Conservation (phyloP, 1,140 invertebrate species). For the Zaprionus inermis region DNA sequence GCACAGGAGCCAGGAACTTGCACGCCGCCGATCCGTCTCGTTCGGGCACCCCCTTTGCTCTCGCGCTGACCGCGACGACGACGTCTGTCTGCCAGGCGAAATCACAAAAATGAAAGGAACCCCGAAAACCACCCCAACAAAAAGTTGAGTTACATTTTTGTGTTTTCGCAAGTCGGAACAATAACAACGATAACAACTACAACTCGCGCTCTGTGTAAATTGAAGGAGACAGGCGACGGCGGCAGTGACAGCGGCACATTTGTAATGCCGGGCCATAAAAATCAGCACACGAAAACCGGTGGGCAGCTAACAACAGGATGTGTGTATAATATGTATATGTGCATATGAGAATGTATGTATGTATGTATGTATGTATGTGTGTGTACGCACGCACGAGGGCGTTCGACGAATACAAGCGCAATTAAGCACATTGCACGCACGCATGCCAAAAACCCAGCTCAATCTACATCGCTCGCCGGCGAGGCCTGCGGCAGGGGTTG, state of each 20-base stretch:
- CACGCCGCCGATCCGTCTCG: constrained; percentile 71
- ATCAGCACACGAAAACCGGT: constrained; percentile 70
- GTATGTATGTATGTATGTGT: not conserved
- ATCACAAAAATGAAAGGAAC: constrained; percentile 32
- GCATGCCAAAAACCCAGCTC: constrained; percentile 57
- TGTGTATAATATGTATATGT: constrained; percentile 6
- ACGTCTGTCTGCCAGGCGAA: constrained; percentile 22
- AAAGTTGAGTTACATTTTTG: constrained; percentile 59
- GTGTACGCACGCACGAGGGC: constrained; percentile 1
- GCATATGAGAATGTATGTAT: not conserved
- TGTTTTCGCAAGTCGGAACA: constrained; percentile 35
- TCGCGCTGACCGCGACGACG: not conserved
- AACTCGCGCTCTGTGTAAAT: constrained; percentile 50
- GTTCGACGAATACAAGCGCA: constrained; percentile 67
- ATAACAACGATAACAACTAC: constrained; percentile 10
- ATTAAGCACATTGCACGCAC: constrained; percentile 65
- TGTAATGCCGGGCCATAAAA: constrained; percentile 50
- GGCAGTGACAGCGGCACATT: constrained; percentile 30
- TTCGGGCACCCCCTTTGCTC: constrained; percentile 22
- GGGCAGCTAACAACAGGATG: constrained; percentile 59
- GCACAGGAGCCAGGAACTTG: constrained; percentile 52
- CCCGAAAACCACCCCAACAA: constrained; percentile 60
- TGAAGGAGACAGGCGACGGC: constrained; percentile 55
- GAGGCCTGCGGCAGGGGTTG: constrained; percentile 16
- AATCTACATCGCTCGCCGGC: not conserved